Percentiles rank a stretch among this genome's conserved stretches.
These are phyloP conservation scores for Antheraea mylitta DNA, from an alignment of 1,140 invertebrate species.

Conservation along the genomic window DNA sequence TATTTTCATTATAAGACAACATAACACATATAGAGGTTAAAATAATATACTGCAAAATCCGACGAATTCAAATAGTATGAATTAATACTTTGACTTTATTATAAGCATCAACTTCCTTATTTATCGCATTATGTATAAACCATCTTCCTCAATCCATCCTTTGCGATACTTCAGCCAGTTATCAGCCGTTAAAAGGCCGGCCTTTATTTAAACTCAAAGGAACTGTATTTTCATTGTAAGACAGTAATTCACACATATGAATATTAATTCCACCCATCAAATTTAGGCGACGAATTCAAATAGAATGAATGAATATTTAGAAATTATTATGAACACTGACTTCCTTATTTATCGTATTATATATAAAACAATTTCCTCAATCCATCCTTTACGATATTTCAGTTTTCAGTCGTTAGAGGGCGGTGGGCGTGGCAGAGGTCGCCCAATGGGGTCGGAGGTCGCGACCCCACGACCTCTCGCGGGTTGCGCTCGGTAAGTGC, in stretches of 20 bases:
- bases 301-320: not conserved
- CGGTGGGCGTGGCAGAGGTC: slow-evolving; percentile 55
- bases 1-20: no score
- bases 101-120: not conserved
- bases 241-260: no score
- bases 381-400: slow-evolving; percentile 36
- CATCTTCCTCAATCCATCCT: slow-evolving; percentile 6
- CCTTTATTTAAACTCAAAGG: no score
- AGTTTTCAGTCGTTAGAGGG: slow-evolving; percentile 34
- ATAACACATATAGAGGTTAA: no score
- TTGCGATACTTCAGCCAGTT: no score
- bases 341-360: not conserved
- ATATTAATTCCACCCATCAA: no score
- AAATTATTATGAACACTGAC: not conserved
- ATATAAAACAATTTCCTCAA: slow-evolving; percentile 21
- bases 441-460: slow-evolving; percentile 69
- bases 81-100: not conserved
- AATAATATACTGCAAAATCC: no score
- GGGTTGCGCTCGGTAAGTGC: slow-evolving; percentile 7
- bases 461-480: slow-evolving; percentile 51
- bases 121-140: not conserved
- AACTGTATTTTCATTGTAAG: no score
- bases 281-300: not conserved
- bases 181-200: not conserved
- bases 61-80: not conserved